These are phyloP conservation scores for Rhysida immarginata DNA, from an alignment of 1,140 invertebrate species.

Conservation along the genomic window DNA sequence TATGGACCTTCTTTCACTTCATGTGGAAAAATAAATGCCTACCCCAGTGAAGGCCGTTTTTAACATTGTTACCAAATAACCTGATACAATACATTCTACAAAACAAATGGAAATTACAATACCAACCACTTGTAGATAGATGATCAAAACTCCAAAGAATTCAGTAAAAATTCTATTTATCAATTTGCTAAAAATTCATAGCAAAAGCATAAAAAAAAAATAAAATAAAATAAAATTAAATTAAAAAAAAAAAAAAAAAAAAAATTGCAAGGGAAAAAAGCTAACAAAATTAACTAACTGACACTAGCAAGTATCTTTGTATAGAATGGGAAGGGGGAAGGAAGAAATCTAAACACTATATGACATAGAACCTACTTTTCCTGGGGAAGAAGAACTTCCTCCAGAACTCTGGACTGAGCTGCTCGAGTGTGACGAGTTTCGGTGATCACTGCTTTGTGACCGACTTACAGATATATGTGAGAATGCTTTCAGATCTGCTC, in stretches of 20 bases:
- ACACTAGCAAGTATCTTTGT: neutral
- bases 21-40: too few species aligned
- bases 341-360: neutral
- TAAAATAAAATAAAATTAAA: neutral
- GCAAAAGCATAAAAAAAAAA: too few species aligned
- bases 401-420: neutral
- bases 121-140: too few species aligned
- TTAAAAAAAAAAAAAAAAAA: neutral
- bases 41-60: too few species aligned
- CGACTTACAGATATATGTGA: neutral
- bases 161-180: too few species aligned
- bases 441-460: neutral
- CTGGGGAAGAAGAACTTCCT: neutral
- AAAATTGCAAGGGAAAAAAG: neutral
- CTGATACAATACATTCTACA: too few species aligned
- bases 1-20: too few species aligned
- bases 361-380: neutral
- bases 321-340: neutral
- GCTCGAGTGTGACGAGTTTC: neutral
- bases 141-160: too few species aligned
- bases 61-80: too few species aligned
- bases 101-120: too few species aligned
- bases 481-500: too few species aligned
- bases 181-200: too few species aligned
- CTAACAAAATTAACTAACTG: neutral